A percentile compares a stretch with the other conserved stretches of the same genome.
Conservation (phyloP, 2,797 vertebrate genomes). For the Paedocypris micromegethes region DNA sequence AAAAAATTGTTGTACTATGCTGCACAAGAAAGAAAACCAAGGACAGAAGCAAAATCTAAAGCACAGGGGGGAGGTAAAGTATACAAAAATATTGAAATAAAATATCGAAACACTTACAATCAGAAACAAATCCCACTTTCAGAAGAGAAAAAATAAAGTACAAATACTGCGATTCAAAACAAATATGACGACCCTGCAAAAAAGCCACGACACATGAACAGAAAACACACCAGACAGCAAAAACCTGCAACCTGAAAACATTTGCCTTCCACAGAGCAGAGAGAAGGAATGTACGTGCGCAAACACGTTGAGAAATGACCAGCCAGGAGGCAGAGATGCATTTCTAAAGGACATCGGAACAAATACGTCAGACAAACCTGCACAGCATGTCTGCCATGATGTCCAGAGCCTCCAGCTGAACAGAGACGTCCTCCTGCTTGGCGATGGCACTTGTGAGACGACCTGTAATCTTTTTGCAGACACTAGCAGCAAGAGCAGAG, state of each 20-base stretch:
- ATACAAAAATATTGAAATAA: no score
- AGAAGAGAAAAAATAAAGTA: no score
- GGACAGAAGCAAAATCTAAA: no score
- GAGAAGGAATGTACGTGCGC: neutral
- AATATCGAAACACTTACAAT: no score
- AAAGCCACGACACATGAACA: no score
- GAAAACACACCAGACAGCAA: no score
- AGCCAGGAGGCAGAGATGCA: neutral
- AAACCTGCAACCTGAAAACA: constrained; percentile 1
- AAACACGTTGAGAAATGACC: constrained; percentile 13
- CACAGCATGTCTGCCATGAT: constrained; percentile 99
- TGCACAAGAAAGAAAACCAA: no score
- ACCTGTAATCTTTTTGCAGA: constrained; percentile 99
- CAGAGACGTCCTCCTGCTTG: constrained; percentile 97
- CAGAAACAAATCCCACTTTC: no score
- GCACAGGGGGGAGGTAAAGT: no score
- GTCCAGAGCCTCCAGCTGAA: constrained; percentile 95
- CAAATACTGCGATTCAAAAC: no score
- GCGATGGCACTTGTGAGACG: constrained; percentile 97
- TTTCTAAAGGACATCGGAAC: constrained; percentile 3
- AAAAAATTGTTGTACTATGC: no score
- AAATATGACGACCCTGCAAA: no score
- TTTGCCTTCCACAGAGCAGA: constrained; percentile 2
- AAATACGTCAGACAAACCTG: constrained; percentile 69
- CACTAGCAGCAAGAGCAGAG: constrained; percentile 94